phyloP scores from a whole-genome alignment of 2,888 invertebrate species.

The Synergus gifuensis region DNA sequence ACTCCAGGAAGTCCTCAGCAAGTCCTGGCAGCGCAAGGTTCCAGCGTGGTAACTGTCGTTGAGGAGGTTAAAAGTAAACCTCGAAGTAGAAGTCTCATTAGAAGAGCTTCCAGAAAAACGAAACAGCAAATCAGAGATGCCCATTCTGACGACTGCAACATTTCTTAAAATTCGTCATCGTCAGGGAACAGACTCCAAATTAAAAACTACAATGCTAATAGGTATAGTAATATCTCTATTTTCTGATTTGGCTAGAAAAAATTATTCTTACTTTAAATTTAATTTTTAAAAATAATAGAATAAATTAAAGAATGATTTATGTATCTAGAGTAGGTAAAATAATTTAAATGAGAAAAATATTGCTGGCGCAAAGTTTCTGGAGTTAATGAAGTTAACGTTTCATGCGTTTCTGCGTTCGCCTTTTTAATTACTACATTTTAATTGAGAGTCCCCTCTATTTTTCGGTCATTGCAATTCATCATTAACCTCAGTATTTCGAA shows the following conservation, averaged over 20 bases:
- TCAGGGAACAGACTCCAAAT: neutral
- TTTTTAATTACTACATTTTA: slow-evolving; percentile 37
- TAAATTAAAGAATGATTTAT: neutral
- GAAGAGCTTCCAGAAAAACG: slow-evolving; percentile 88
- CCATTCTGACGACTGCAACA: slow-evolving; percentile 85
- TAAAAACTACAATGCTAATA: slow-evolving; percentile 14
- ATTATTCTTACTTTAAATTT: neutral
- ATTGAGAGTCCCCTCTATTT: slow-evolving; percentile 16
- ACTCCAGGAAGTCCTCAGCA: slow-evolving; percentile 70
- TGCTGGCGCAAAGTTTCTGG: neutral
- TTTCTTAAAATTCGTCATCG: slow-evolving; percentile 80
- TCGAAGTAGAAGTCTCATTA: slow-evolving; percentile 86
- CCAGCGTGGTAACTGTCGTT: slow-evolving; percentile 71
- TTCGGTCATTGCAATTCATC: neutral
- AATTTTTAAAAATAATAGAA: neutral
- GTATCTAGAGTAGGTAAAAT: neutral
- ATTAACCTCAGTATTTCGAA: slow-evolving; percentile 2
- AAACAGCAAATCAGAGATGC: slow-evolving; percentile 88
- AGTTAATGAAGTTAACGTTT: slow-evolving; percentile 12
- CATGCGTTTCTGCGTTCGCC: neutral
- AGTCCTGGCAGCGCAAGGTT: slow-evolving; percentile 70
- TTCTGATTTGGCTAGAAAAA: neutral
- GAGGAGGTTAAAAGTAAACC: slow-evolving; percentile 81
- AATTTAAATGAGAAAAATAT: neutral
- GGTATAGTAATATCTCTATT: neutral